Percentiles rank a stretch among this genome's conserved stretches.
These are phyloP conservation scores for Danio jaintianensis DNA, from an alignment of 2,797 vertebrate species.

Conservation along the genomic window DNA sequence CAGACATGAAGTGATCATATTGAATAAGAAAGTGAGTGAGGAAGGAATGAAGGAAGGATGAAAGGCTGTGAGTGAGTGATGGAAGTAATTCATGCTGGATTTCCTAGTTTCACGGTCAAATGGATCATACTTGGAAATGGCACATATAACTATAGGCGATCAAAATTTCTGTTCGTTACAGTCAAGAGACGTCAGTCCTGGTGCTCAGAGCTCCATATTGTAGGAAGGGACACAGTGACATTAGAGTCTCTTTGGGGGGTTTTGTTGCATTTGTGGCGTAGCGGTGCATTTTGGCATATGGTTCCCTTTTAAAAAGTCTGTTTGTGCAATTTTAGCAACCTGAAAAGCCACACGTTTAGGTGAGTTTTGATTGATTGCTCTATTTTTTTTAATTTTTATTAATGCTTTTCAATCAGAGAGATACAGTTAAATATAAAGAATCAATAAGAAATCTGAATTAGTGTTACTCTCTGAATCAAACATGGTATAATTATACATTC, in stretches of 20 bases:
- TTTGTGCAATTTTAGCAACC: neutral
- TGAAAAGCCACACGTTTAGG: conserved; percentile 5
- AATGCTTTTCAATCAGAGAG: too few species aligned
- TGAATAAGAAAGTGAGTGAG: conserved; percentile 1
- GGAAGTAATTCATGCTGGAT: conserved; percentile 15
- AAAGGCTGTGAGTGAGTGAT: neutral
- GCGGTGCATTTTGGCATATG: conserved; percentile 9
- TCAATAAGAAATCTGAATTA: too few species aligned
- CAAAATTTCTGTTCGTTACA: neutral
- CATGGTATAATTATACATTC: too few species aligned
- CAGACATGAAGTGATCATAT: neutral
- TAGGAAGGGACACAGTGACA: conserved; percentile 40
- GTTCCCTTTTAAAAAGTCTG: neutral
- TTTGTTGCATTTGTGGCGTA: conserved; percentile 11
- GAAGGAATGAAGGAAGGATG: neutral
- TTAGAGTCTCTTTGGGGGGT: conserved; percentile 27
- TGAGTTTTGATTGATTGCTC: conserved; percentile 8
- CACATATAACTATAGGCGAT: conserved; percentile 8
- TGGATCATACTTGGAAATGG: conserved; percentile 24
- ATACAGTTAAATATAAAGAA: too few species aligned
- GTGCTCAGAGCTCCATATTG: conserved; percentile 41
- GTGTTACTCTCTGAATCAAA: too few species aligned
- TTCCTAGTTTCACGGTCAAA: conserved; percentile 9
- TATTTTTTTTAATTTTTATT: too few species aligned
- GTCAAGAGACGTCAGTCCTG: conserved; percentile 18